Evolutionary conservation across 2,113 vertebrate genomes (phyloP).

Genomic region (Calonectris borealis): DNA sequence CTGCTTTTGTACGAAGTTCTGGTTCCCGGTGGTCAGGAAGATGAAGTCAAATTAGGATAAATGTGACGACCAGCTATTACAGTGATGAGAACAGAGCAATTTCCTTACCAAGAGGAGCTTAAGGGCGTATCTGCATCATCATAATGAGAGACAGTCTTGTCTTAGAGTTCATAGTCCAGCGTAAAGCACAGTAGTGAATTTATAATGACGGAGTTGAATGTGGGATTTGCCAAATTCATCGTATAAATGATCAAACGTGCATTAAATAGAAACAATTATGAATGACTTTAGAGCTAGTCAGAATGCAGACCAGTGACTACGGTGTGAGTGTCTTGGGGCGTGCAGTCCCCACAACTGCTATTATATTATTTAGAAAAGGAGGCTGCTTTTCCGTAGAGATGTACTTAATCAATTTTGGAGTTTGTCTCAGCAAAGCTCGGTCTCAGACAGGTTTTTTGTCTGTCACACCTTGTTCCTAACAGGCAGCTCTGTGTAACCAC

Average conservation of each 20-base stretch:
- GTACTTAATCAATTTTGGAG: neutral
- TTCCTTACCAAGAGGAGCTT: neutral
- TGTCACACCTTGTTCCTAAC: neutral
- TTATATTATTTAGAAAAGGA: neutral
- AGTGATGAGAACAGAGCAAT: neutral
- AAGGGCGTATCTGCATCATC: neutral
- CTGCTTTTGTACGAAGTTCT: neutral
- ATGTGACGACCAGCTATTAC: neutral
- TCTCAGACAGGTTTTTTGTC: neutral
- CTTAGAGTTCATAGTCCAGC: neutral
- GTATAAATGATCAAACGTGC: neutral
- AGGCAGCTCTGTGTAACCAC: neutral
- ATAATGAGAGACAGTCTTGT: neutral
- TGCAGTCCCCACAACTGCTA: fast-evolving
- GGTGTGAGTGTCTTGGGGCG: fast-evolving
- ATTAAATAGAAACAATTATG: neutral
- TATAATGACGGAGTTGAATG: neutral
- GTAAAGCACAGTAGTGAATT: neutral
- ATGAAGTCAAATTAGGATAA: neutral
- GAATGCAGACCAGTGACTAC: neutral
- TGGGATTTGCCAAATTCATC: neutral
- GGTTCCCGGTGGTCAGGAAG: neutral
- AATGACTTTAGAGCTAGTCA: neutral
- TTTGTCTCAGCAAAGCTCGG: neutral
- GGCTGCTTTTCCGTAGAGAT: neutral